Evolutionary conservation across 2,888 invertebrate species (phyloP), one percentile per base, ranked within the genome.

Genomic region (Chirona hameri): DNA sequence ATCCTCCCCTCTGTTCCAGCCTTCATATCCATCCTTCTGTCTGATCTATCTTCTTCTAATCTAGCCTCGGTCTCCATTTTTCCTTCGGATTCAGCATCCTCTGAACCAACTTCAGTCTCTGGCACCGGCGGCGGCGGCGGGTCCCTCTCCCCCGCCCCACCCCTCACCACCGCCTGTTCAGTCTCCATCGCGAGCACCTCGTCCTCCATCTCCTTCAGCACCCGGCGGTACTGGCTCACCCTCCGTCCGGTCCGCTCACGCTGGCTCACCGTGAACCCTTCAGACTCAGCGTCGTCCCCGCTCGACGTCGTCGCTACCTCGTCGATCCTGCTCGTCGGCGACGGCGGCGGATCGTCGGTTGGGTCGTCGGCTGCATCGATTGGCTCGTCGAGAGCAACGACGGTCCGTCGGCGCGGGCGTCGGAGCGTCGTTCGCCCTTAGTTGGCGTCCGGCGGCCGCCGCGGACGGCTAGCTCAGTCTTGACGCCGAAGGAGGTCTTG

Each of bases 401-500:
- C 18, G 57, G 57, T 9, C 21, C n/a, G 57, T 4, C 21, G 57
- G 15, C 21, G n/a, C n/a, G n/a, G n/a, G 4, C 15, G 57, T 60
- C 57, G 18, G 57, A 60, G 57, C 9, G 18, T 7, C 27, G 65
- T 2, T 10, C 0, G 21, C 39, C 39, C 39, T 76, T 76, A 21
- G 29, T 29, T 21, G 76, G 76, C 31, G 76, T 76, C 21, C 39
- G 76, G 21, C 76, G 39, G 31, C 76, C 76, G 39, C 76, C 76
- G 21, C 10, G 21, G 39, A 76, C 76, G 18, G 31, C 1, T 21
- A 76, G 76, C 76, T 10, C 5, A 9, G 31, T 39, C 7, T 39
- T 76, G 7, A 76, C 4, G 24, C 76, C 76, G 39, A 76, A 76
- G 39, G 76, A 76, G 21, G 76, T 76, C 39, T 39, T 76, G 76